Percentiles rank a stretch among this genome's conserved stretches.
These are phyloP conservation scores for Hippocampus mohnikei DNA, from an alignment of 2,113 vertebrate genomes.

Conservation along the genomic window DNA sequence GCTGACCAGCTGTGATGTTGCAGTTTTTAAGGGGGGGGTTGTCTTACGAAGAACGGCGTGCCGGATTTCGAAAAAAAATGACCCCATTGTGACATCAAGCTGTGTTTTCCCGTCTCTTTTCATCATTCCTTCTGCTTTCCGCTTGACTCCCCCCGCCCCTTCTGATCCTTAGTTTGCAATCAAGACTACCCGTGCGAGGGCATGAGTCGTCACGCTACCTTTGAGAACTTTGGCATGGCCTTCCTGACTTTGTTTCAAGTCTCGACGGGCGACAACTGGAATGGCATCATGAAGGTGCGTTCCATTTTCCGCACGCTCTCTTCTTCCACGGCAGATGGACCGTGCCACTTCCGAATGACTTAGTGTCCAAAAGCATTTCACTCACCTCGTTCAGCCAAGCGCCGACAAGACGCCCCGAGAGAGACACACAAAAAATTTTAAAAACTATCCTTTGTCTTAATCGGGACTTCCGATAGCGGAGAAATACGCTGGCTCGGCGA, in stretches of 20 bases:
- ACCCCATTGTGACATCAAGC: not conserved
- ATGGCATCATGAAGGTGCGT: conserved; percentile 97
- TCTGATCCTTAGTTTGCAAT: conserved; percentile 81
- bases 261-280: conserved; percentile 98
- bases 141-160: conserved; percentile 7
- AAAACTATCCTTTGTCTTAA: conserved; percentile 5
- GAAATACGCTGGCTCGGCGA: conserved; percentile 47
- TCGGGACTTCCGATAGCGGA: conserved; percentile 19
- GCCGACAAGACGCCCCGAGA: not conserved
- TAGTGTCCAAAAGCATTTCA: not conserved
- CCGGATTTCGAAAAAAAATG: not conserved
- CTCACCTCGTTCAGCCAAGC: not conserved
- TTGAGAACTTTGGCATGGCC: conserved; percentile 98
- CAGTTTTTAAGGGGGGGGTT: not conserved
- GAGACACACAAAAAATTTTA: not conserved
- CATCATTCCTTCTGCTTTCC: conserved; percentile 2
- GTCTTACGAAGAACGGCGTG: not conserved
- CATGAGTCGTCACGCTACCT: conserved; percentile 97
- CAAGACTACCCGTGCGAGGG: conserved; percentile 95
- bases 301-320: not conserved
- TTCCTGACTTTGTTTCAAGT: conserved; percentile 98
- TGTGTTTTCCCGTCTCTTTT: conserved; percentile 3
- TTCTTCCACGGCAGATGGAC: not conserved
- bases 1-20: conserved; percentile 14
- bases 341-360: not conserved